Evolutionary conservation across 2,113 vertebrate genomes (phyloP).

Genomic region (Eclectus roratus): DNA sequence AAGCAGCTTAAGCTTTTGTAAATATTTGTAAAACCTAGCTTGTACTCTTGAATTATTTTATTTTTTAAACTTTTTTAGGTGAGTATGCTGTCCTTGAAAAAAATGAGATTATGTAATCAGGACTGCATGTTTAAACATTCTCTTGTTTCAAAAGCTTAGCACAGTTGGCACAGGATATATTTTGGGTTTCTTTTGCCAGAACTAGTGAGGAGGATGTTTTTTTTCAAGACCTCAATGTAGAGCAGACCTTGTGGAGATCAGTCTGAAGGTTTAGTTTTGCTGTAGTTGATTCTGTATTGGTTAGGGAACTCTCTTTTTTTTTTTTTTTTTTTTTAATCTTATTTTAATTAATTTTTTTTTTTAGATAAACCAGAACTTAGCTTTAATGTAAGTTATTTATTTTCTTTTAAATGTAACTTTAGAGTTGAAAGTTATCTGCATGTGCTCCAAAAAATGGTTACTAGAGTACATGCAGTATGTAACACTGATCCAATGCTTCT

Average conservation of each 20-base stretch:
- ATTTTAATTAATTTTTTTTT: background rate
- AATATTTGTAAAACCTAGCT: background rate
- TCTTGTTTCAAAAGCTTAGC: background rate
- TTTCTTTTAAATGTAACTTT: background rate
- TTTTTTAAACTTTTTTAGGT: background rate
- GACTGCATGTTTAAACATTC: background rate
- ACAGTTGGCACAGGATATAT: background rate
- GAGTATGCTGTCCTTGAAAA: background rate
- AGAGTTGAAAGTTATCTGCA: background rate
- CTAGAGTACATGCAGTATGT: background rate
- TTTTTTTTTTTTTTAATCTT: background rate
- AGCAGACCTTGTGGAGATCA: background rate
- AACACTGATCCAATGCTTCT: background rate
- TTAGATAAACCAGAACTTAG: background rate
- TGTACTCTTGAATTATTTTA: background rate
- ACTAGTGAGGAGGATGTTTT: background rate
- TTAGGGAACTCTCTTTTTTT: background rate
- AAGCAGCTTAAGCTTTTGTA: background rate
- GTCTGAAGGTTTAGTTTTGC: background rate
- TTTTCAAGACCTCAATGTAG: background rate
- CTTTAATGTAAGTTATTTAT: background rate
- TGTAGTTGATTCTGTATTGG: background rate
- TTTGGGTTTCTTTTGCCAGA: background rate
- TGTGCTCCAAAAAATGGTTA: background rate
- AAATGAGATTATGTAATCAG: background rate